Evolutionary conservation across 2,888 invertebrate species (phyloP), one percentile per base, ranked within the genome.

Genomic region (Philaethria dido): DNA sequence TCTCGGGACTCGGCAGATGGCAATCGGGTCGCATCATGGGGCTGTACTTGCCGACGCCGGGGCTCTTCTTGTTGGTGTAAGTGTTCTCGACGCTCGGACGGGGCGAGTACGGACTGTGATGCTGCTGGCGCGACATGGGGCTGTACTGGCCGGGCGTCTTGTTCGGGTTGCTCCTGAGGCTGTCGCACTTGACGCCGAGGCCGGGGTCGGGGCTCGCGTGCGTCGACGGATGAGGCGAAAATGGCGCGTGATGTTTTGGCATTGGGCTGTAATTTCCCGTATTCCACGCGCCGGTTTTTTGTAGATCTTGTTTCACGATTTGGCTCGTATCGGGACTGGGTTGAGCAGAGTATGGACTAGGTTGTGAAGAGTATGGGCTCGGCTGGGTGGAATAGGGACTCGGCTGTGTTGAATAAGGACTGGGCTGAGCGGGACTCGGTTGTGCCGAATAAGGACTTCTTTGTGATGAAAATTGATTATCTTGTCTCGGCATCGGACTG

Each of bases 251-350:
- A 60, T 92, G 91, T 78, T 93, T 93, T 16, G 91, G 86, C 87
- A 92, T 88, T 1, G 93, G 92, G 72, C 92, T 93, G 62, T 81
- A 92, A 73, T 82, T 87, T n/a, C 89, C 93, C 0, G 88, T 80
- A 73, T 91, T 92, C 92, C 92, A 92, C n/a, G 84, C 83, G 54
- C 81, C 83, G 1, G 88, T 74, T 70, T 92, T 92, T 64, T 86
- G 92, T 3, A 88, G 75, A 1, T 92, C 92, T 8, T 85, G 77
- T 74, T 92, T 92, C 14, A 86, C 85, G 61, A 92, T 92, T 79
- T 92, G 92, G 73, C 92, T 92, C 50, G 92, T 92, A 73, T 92
- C 92, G 20, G 92, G 92, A 66, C 92, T 92, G 55, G 91, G 91
- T 75, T 91, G 91, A 3, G 92, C 91, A 6, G 91, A 91, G 73